Conservation (phyloP, 1,140 invertebrate species). For the Cydia strobilella region DNA sequence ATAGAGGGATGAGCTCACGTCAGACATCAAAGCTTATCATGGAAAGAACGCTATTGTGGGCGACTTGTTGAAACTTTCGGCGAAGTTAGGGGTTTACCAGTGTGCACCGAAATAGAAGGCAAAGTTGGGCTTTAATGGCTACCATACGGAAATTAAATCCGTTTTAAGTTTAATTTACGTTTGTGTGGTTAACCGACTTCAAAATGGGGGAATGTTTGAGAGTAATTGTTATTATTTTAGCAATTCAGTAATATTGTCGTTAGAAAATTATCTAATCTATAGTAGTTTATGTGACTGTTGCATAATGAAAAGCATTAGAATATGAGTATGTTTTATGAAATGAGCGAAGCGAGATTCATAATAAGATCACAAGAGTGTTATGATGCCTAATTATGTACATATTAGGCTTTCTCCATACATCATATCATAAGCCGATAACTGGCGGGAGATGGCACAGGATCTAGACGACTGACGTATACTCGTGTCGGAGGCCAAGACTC, state of each 20-base stretch:
- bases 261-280: too few species aligned
- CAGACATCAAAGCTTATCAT: constrained; percentile 16
- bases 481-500: too few species aligned
- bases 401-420: too few species aligned
- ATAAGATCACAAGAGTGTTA: too few species aligned
- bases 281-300: too few species aligned
- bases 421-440: too few species aligned
- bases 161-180: neutral
- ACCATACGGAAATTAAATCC: constrained; percentile 10
- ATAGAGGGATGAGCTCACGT: constrained; percentile 2
- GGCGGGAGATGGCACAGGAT: too few species aligned
- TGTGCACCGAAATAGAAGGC: neutral
- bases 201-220: neutral
- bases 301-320: too few species aligned
- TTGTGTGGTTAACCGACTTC: neutral
- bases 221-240: neutral
- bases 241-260: neutral
- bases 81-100: neutral
- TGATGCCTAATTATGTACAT: too few species aligned
- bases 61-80: neutral
- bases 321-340: too few species aligned
- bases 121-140: neutral
- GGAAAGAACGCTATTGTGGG: constrained; percentile 6
- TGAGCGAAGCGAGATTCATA: too few species aligned
- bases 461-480: too few species aligned